A percentile compares a stretch with the other conserved stretches of the same genome.
These are phyloP conservation scores for Poeciliopsis turneri DNA, from an alignment of 2,797 vertebrate genomes.

Conservation along the genomic window DNA sequence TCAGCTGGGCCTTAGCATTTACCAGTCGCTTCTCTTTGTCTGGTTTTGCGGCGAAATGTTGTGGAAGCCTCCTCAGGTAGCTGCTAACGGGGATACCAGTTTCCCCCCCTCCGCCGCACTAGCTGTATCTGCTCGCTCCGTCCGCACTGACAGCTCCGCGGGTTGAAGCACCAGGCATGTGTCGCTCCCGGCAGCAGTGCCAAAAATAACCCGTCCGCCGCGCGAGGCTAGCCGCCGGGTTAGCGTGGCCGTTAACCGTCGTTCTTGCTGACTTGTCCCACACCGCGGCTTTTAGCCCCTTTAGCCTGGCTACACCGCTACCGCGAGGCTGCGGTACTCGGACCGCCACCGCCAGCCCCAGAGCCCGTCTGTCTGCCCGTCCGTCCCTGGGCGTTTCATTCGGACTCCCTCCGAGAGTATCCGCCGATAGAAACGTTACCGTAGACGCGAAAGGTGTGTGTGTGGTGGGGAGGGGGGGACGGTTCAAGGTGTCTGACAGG, in stretches of 20 bases:
- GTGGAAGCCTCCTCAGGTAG: neutral
- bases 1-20: slow-evolving; percentile 48
- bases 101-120: too few species aligned
- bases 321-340: slow-evolving; percentile 64
- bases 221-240: slow-evolving; percentile 23
- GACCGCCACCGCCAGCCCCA: slow-evolving; percentile 6
- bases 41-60: neutral
- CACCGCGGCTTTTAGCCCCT: slow-evolving; percentile 45
- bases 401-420: neutral
- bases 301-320: slow-evolving; percentile 58
- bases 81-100: neutral
- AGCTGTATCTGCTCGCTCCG: neutral
- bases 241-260: slow-evolving; percentile 44
- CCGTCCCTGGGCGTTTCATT: slow-evolving; percentile 17
- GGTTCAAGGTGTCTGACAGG: slow-evolving; percentile 41
- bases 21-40: neutral
- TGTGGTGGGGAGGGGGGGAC: neutral
- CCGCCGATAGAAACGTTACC: accelerated
- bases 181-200: slow-evolving; percentile 23
- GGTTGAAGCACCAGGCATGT: slow-evolving; percentile 35
- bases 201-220: slow-evolving; percentile 57
- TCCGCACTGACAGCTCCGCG: slow-evolving; percentile 9
- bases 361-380: slow-evolving; percentile 25
- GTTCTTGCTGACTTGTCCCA: slow-evolving; percentile 52
- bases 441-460: neutral